Base-by-base conservation (phyloP, 1,140 invertebrate genomes). In the Megathymus violae region DNA sequence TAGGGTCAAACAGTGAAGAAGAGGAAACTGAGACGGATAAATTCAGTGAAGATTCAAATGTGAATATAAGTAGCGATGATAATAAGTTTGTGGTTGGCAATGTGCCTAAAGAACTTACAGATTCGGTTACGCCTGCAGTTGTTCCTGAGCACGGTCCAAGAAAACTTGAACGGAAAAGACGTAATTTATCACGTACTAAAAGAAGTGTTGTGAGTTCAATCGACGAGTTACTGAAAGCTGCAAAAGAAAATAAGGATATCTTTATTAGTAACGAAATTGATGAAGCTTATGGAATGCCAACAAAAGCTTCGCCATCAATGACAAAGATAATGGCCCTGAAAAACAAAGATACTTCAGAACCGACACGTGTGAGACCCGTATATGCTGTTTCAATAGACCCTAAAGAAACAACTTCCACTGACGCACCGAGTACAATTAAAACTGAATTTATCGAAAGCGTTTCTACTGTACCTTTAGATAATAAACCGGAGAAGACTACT, bases 141-240 rank as follows among this genome's bases (percentile, higher is more conserved):
- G 93, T 94, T 14, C 93, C 93, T 6, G 93, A 94, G 76, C 93
- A 94, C 76, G 93, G 93, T 4, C 93, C 93, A 1, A 82, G 93
- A 73, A 92, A 88, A 11, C 62, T 91, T 67, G 71, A 91, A 11
- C 86, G 89, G 61, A 82, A 73, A 67, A 74, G 76, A 9, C 80
- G 85, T 71, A 71, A 69, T 67, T 47, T 58, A 17, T 17, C 69
- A n/a, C 67, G 64, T n/a, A 59, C 48, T 5, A 84, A 82, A 54
- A 67, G 83, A 60, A 80, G 77, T 36, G 75, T 87, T 47, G 74
- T 78, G 9, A 77, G 73, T 17, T 80, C 80, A 3, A 76, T 92
- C 34, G 87, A 89, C 73, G 88, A 88, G 63, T 69, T 91, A 16
- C 77, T 92, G 40, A 84, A 82, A 67, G 81, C 71, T 16, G 77